Evolutionary conservation across 2,797 vertebrate genomes (phyloP).

Genomic region (Aplochiton taeniatus): DNA sequence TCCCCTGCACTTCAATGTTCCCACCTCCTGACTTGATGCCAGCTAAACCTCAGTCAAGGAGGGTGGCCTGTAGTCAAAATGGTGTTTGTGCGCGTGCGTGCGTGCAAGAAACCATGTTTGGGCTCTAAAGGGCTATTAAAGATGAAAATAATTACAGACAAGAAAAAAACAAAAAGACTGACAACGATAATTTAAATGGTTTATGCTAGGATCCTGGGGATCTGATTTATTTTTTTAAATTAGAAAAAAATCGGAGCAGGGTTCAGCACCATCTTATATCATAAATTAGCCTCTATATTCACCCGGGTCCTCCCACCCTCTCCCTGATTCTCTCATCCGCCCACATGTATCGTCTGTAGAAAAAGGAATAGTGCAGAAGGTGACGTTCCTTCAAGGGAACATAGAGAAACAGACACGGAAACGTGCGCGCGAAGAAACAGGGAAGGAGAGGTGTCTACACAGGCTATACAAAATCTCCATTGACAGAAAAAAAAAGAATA

Average conservation of each 20-base stretch:
- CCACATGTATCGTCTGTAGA: constrained; percentile 75
- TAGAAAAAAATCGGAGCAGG: constrained; percentile 4
- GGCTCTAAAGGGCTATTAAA: constrained; percentile 7
- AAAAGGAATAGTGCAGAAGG: constrained; percentile 67
- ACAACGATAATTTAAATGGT: too few relatives aligned
- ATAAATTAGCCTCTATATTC: constrained; percentile 63
- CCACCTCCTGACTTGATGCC: constrained; percentile 67
- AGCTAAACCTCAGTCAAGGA: constrained; percentile 53
- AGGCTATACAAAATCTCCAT: constrained; percentile 62
- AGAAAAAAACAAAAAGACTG: constrained; percentile 21
- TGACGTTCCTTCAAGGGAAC: constrained; percentile 69
- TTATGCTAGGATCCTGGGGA: too few relatives aligned
- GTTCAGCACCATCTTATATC: constrained; percentile 22
- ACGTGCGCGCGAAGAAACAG: constrained; percentile 13
- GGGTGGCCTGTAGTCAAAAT: constrained; percentile 73
- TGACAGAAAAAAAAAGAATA: constrained; percentile 68
- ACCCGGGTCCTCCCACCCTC: constrained; percentile 65
- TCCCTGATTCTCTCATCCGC: constrained; percentile 71
- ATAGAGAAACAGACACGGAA: constrained; percentile 50
- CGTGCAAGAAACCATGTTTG: constrained; percentile 49
- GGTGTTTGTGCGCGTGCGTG: constrained; percentile 62
- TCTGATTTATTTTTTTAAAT: too few relatives aligned
- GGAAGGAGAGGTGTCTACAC: constrained; percentile 51
- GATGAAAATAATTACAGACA: constrained; percentile 30
- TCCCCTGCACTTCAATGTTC: too few relatives aligned